Base-by-base conservation (phyloP, 1,140 invertebrate genomes). In the Colletes gigas region DNA sequence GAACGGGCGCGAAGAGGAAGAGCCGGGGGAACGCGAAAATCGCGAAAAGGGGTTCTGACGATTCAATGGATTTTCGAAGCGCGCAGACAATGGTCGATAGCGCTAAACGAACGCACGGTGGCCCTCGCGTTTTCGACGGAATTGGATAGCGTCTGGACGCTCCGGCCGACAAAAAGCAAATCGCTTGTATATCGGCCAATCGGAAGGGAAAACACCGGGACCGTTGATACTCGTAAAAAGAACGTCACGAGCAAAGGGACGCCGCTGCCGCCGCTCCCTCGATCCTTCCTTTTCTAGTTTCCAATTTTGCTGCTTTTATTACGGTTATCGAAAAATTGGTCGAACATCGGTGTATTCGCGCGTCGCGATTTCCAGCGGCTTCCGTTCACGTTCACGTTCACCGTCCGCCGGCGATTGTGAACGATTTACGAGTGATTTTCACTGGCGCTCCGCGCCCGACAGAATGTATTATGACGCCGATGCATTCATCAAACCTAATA, bases 81-180 rank as follows among this genome's bases (percentile, higher is more conserved):
- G 60, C 60, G 77, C 6, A 69, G 62, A 79, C 77, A 73, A 73
- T 57, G 41, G 62, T 62, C 17, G 69, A 21, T 72, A 52, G 54
- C 68, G 74, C 54, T 52, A 60, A 68, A 30, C 65, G 57, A 50
- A 21, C 75, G 44, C 15, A 15, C 57, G 44, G 65, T 10, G 60
- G 17, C 57, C 57, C 39, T 62, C 70, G 41, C 63, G 54, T 85
- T 71, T 30, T 80, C 77, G 72, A 17, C 66, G 54, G 83, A 83
- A 84, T 84, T 83, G 83, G 54, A 84, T 84, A 65, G 82, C 67
- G 66, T 73, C 72, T 67, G 71, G 19, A 73, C 30, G 70, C 47
- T 73, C 30, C 60, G 44, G 62, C 54, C 81, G 75, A 79, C 66
- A 73, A 84, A 78, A 69, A 82, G 73, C 80, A 76, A 84, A 82